These are phyloP conservation scores for Elachura formosa DNA, from an alignment of 2,113 vertebrate genomes.

Conservation along the genomic window DNA sequence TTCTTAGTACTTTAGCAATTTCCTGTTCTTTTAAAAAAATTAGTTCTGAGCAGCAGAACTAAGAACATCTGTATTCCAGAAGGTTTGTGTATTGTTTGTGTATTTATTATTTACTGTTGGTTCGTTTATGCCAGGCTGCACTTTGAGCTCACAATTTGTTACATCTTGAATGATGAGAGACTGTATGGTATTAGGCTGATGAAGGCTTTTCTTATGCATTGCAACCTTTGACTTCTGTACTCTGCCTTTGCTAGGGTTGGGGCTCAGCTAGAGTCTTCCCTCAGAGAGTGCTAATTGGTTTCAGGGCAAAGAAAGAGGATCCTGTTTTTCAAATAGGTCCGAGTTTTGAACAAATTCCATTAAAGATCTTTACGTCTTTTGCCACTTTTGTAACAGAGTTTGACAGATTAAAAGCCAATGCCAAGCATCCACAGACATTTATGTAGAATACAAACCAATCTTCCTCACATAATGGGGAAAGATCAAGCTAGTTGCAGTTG, in stretches of 20 bases:
- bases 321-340: neutral
- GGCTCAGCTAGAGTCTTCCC: neutral
- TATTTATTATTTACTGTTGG: neutral
- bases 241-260: neutral
- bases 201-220: rapidly evolving
- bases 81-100: neutral
- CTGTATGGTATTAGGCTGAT: neutral
- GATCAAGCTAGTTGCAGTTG: neutral
- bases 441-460: neutral
- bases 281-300: neutral
- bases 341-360: neutral
- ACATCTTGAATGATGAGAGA: neutral
- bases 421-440: neutral
- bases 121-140: neutral
- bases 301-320: neutral
- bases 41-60: neutral
- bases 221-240: neutral
- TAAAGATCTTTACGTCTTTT: neutral
- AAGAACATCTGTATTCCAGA: neutral
- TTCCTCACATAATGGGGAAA: neutral
- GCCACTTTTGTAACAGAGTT: neutral
- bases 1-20: neutral
- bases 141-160: neutral
- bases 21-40: neutral
- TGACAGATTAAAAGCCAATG: neutral